Conservation (phyloP, 1,140 invertebrate genomes). For the Drosophila pectinifera region DNA sequence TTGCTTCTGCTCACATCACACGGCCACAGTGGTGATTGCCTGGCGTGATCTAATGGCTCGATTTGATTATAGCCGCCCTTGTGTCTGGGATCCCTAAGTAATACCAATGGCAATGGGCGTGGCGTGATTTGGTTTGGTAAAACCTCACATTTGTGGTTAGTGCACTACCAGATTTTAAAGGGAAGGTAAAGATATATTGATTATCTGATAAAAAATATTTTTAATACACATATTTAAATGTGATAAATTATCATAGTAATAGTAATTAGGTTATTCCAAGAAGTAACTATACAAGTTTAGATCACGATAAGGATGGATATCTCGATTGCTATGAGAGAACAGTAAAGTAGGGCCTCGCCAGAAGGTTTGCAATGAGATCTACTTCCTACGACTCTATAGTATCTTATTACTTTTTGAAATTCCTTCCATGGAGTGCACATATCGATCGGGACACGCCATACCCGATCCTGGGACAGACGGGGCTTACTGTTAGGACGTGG, state of each 20-base stretch:
- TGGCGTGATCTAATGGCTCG: conserved; percentile 3
- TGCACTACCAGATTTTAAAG: background rate
- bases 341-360: background rate
- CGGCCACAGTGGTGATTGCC: conserved; percentile 20
- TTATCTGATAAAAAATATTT: too few relatives aligned
- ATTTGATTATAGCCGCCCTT: background rate
- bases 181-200: too few relatives aligned
- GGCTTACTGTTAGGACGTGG: conserved; percentile 29
- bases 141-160: too few relatives aligned
- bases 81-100: background rate
- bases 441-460: background rate
- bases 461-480: background rate
- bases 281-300: too few relatives aligned
- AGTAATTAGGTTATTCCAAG: too few relatives aligned
- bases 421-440: background rate
- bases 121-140: background rate
- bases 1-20: conserved; percentile 74
- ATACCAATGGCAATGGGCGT: too few relatives aligned
- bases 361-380: background rate
- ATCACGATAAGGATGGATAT: too few relatives aligned
- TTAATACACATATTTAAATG: too few relatives aligned
- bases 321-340: background rate
- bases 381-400: background rate
- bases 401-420: background rate
- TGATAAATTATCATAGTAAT: too few relatives aligned